phyloP scores from a whole-genome alignment of 2,113 vertebrate species.

The Albula goreensis region DNA sequence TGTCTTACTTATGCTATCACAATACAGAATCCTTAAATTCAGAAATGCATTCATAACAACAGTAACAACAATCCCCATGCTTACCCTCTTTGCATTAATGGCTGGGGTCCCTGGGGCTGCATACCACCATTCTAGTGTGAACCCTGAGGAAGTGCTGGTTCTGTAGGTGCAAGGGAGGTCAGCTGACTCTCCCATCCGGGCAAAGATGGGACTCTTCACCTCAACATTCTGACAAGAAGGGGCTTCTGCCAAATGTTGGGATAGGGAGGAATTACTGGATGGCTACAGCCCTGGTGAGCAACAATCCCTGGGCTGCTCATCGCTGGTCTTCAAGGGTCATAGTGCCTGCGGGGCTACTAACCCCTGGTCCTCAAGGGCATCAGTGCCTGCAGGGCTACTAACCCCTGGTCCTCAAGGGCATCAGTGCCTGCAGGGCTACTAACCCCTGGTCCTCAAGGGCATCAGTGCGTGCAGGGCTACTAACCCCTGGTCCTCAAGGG shows the following conservation, averaged over 20 bases:
- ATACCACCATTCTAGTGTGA: constrained; percentile 72
- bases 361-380: too few relatives aligned
- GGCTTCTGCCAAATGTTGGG: neutral
- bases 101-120: constrained; percentile 31
- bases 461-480: too few relatives aligned
- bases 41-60: neutral
- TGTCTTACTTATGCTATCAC: too few relatives aligned
- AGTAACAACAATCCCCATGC: neutral
- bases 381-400: neutral
- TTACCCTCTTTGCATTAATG: constrained; percentile 30
- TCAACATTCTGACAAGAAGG: constrained; percentile 52
- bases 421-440: neutral
- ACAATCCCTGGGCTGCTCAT: too few relatives aligned
- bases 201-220: constrained; percentile 52
- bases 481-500: too few relatives aligned
- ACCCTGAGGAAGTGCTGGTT: constrained; percentile 51
- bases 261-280: too few relatives aligned
- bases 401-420: too few relatives aligned
- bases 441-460: too few relatives aligned
- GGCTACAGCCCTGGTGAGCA: too few relatives aligned
- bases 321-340: too few relatives aligned
- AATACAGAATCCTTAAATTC: too few relatives aligned
- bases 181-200: constrained; percentile 31
- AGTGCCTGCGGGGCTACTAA: too few relatives aligned
- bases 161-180: constrained; percentile 65